Conservation (phyloP, 2,888 invertebrate species). For the Papilio demoleus region DNA sequence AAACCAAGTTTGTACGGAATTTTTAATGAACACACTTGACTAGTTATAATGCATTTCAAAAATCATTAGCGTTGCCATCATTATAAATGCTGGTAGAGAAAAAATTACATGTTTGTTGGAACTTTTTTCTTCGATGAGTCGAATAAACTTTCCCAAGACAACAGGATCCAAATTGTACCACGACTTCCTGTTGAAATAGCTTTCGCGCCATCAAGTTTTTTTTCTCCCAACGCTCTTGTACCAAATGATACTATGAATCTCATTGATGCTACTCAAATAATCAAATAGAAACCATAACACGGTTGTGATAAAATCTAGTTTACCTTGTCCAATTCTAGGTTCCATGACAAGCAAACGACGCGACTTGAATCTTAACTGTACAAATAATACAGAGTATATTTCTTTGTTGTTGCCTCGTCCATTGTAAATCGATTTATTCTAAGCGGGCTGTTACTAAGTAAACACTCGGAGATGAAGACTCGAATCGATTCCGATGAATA, state of each 20-base stretch:
- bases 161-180: constrained; percentile 55
- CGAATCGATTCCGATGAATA: constrained; percentile 74
- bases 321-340: constrained; percentile 47
- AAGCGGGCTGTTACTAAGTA: constrained; percentile 80
- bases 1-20: constrained; percentile 6
- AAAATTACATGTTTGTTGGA: not conserved
- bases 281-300: constrained; percentile 51
- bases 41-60: constrained; percentile 4
- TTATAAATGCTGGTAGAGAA: not conserved
- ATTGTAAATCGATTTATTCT: constrained; percentile 74
- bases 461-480: constrained; percentile 74
- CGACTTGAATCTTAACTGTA: constrained; percentile 32
- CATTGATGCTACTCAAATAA: constrained; percentile 48
- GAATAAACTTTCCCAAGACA: constrained; percentile 47
- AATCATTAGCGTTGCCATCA: not conserved
- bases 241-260: constrained; percentile 58
- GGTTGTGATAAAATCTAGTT: constrained; percentile 51
- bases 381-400: constrained; percentile 51
- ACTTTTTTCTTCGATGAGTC: not conserved
- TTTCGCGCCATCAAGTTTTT: constrained; percentile 52
- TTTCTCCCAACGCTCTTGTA: constrained; percentile 59
- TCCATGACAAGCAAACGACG: constrained; percentile 40
- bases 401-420: constrained; percentile 44
- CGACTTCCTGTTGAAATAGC: constrained; percentile 56
- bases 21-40: constrained; percentile 1